These are phyloP conservation scores for Eilema sororculum DNA, from an alignment of 2,888 invertebrate species.

Conservation along the genomic window DNA sequence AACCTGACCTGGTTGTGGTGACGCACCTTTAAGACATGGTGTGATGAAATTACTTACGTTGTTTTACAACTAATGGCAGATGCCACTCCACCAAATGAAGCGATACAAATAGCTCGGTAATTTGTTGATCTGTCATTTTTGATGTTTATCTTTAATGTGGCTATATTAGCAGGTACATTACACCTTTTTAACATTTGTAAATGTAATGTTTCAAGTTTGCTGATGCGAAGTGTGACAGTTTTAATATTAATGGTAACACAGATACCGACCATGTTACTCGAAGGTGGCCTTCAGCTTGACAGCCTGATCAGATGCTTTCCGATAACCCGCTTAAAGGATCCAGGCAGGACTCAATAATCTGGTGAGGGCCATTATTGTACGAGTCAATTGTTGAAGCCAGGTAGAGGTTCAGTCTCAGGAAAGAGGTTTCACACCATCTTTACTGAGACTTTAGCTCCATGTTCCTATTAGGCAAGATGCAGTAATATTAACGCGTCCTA, in stretches of 20 bases:
- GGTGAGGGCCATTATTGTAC: too few species aligned
- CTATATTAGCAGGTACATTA: constrained; percentile 5
- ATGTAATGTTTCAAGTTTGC: neutral
- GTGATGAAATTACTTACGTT: constrained; percentile 54
- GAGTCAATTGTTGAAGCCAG: too few species aligned
- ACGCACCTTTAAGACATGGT: constrained; percentile 51
- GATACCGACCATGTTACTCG: too few species aligned
- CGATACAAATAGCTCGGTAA: constrained; percentile 45
- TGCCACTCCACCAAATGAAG: constrained; percentile 25
- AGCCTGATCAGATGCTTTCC: too few species aligned
- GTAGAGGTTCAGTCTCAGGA: too few species aligned
- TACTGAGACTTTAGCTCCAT: too few species aligned
- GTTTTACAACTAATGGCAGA: constrained; percentile 52
- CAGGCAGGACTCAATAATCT: too few species aligned
- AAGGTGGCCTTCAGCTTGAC: too few species aligned
- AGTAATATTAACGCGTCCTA: too few species aligned
- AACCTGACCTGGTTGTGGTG: constrained; percentile 57
- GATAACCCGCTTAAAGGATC: too few species aligned
- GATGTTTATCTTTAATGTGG: constrained; percentile 12
- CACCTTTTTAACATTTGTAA: neutral
- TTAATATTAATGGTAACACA: neutral
- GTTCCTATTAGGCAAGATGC: too few species aligned
- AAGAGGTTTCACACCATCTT: too few species aligned
- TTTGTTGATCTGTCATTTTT: constrained; percentile 42
- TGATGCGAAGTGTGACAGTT: neutral